These are phyloP conservation scores for Pogonocichla stellata DNA, from an alignment of 2,113 vertebrate genomes.

Conservation along the genomic window DNA sequence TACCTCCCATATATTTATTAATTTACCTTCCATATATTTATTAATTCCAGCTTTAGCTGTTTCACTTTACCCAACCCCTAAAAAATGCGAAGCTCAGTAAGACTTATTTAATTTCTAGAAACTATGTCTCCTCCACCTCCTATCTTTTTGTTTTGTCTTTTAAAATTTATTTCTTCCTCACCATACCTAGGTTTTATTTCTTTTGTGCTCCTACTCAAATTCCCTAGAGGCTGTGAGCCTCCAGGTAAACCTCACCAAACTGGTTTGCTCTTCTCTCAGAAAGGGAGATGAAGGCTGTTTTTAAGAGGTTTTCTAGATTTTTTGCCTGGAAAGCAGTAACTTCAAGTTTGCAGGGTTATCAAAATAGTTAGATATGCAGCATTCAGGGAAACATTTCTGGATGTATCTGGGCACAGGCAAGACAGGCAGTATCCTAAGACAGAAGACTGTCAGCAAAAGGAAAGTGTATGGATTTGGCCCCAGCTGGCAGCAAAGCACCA, in stretches of 20 bases:
- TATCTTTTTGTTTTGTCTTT: not conserved
- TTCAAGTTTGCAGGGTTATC: not conserved
- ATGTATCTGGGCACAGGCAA: not conserved
- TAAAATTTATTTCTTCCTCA: not conserved
- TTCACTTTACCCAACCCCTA: not conserved
- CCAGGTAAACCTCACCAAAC: not conserved
- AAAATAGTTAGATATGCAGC: not conserved
- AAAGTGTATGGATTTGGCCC: not conserved
- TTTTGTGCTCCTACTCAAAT: not conserved
- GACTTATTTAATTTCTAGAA: not conserved
- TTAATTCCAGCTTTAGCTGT: not conserved
- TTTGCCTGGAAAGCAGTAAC: not conserved
- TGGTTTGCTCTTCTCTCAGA: not conserved
- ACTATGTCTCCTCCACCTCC: fast-evolving
- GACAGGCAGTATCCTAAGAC: not conserved
- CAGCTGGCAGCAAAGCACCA: not conserved
- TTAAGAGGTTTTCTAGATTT: not conserved
- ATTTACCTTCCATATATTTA: not conserved
- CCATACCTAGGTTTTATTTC: not conserved
- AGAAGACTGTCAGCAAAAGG: not conserved
- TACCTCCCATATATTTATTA: not conserved
- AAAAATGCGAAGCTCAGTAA: not conserved
- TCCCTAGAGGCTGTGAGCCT: not conserved
- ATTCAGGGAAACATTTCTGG: not conserved
- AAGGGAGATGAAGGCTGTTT: not conserved